Evolutionary conservation across 1,140 invertebrate species (phyloP), one percentile per base, ranked within the genome.

Genomic region (Hesperophylax magnus): DNA sequence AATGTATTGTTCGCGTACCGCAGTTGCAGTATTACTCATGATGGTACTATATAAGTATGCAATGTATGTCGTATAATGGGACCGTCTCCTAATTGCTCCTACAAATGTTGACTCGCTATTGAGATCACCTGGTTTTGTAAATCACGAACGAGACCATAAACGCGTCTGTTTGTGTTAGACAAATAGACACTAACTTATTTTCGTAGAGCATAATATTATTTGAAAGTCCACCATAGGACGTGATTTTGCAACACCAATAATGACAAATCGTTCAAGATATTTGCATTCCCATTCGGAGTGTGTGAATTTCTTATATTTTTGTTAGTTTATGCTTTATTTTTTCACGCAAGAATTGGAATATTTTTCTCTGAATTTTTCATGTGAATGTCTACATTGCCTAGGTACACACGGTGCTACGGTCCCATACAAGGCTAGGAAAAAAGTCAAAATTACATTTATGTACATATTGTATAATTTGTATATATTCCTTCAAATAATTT

Each of bases 61-160:
- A 11, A 2, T 15, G 20, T 56, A 24, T 67, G 17, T 61, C 15
- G 18, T 20, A 77, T 61, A 77, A 61, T 61, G 74, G 31, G 56
- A 31, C 54, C 47, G 14, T 31, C 61, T 63, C 61, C 56, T 83
- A 83, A 83, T 83, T 81, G 61, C 27, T 78, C 58, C 4, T 17
- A 27, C 65, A 83, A 83, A 83, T 63, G 63, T 78, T 69, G 54
- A 53, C 22, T 24, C 47, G 53, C 60, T 74, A 83, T 83, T 83
- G 82, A 83, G 82, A 83, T 83, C 82, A 83, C 82, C 82, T 83
- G 82, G 82, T 83, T 83, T 78, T 61, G 65, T 83, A 69, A 77
- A 78, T 80, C 82, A 83, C 82, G 82, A 83, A 83, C 65, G 52
- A 78, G 77, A 69, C 61, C 63, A 34, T 31, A 65, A 53, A 52